These are phyloP conservation scores for Orchestia grillus DNA, from an alignment of 1,140 invertebrate species.

Conservation along the genomic window DNA sequence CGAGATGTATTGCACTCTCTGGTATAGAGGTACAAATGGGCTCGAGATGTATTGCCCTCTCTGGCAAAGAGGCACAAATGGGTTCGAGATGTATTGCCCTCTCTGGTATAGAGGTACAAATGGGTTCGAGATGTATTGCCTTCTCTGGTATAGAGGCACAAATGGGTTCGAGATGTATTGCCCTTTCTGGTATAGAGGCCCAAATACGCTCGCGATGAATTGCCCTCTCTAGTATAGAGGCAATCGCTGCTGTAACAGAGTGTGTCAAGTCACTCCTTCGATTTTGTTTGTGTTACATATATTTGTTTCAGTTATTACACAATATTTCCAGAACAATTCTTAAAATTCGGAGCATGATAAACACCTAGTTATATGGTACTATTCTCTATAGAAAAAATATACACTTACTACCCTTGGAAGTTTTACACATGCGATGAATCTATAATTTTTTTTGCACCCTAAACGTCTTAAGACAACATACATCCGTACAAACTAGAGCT, in stretches of 20 bases:
- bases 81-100: too few species aligned
- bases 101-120: too few species aligned
- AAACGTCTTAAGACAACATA: not conserved
- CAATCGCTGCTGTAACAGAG: not conserved
- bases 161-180: too few species aligned
- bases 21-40: too few species aligned
- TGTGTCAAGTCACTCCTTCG: not conserved
- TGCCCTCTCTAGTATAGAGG: too few species aligned
- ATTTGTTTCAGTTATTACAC: not conserved
- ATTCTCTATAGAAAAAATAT: not conserved
- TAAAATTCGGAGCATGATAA: not conserved
- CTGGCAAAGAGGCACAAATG: too few species aligned
- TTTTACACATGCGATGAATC: not conserved
- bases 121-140: too few species aligned
- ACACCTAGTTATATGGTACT: not conserved
- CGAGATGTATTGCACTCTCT: too few species aligned
- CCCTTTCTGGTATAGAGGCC: too few species aligned
- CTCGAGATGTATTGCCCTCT: too few species aligned
- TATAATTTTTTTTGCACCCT: not conserved
- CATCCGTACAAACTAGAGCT: not conserved
- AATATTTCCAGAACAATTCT: not conserved
- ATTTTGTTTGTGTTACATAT: not conserved
- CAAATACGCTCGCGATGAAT: too few species aligned
- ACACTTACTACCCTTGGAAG: not conserved
- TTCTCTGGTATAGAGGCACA: too few species aligned